A percentile compares a stretch with the other conserved stretches of the same genome.
phyloP scores from a whole-genome alignment of 2,113 vertebrate genomes.

The Indicator indicator region DNA sequence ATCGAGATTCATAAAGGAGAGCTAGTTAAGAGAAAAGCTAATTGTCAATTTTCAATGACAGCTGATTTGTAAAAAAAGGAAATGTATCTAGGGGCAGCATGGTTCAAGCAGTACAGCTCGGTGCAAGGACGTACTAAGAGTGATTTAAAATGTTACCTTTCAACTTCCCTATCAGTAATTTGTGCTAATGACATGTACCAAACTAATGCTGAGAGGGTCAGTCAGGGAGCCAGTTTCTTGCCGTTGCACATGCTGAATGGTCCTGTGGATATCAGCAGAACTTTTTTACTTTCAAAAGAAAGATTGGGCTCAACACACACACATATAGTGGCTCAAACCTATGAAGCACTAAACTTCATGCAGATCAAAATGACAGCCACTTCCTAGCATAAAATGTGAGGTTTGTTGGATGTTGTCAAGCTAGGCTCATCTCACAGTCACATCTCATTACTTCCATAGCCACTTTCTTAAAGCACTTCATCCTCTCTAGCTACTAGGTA shows the following conservation, averaged over 20 bases:
- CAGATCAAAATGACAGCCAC: constrained; percentile 51
- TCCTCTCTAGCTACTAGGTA: constrained; percentile 24
- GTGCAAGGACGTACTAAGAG: background rate
- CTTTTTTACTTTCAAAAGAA: background rate
- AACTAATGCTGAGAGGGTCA: background rate
- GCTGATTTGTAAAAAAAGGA: background rate
- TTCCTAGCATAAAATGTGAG: constrained; percentile 41
- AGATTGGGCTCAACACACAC: background rate
- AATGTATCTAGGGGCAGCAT: background rate
- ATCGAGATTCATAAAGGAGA: background rate
- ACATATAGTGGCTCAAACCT: background rate
- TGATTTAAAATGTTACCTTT: background rate
- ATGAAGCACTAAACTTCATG: background rate
- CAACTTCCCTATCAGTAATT: background rate
- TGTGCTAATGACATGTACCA: background rate
- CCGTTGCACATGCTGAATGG: background rate
- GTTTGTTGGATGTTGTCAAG: constrained; percentile 54
- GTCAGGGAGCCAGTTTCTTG: background rate
- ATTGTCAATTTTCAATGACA: background rate
- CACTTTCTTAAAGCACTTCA: constrained; percentile 32
- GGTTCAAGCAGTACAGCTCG: background rate
- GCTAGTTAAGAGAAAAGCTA: background rate
- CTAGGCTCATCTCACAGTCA: constrained; percentile 57
- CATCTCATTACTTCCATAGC: constrained; percentile 57
- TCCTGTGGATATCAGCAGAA: background rate